Base-by-base conservation (phyloP, 2,888 invertebrate genomes). In the Atethmia centrago region DNA sequence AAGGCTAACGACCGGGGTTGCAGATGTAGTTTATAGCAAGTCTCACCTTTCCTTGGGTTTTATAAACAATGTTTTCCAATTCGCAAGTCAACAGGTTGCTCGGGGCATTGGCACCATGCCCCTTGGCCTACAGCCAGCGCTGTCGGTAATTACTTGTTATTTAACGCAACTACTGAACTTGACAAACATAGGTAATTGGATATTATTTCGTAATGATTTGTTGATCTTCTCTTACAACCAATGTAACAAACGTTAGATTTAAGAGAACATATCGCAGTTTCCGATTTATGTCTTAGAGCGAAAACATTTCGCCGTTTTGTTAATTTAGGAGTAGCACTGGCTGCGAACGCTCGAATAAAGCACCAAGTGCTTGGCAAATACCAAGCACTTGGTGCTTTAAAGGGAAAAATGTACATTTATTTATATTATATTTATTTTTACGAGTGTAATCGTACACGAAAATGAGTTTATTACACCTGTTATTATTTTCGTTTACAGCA, bases 71-170 rank as follows among this genome's bases (percentile, higher is more conserved):
- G 77, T 87, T 80, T 83, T 79, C 74, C 72, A 68, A 84, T 84
- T 71, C 79, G 79, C 89, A 90, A 91, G 85, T 92, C 95, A 95
- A 95, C 95, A 95, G 93, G 95, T 95, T 85, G 79, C 31, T 71
- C 79, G 86, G 86, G 85, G 88, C 86, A 90, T 92, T 95, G 95
- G 95, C 94, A 90, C 84, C 77, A 89, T 90, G 93, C 93, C 94
- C 86, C 83, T 90, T 95, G 95, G 95, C 92, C 87, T 79, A 76
- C 74, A 83, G 94, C 95, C 95, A 95, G 90, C 77, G 47, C 45
- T 78, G 82, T 76, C 85, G 78, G 86, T 93, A 93, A 93, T 92
- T 91, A 91, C 88, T 86, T 88, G 88, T 86, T 89, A 88, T 88
- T 90, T 88, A 88, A 85, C 87, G 83, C 89, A 91, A 90, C 92